Percentiles rank a stretch among this genome's conserved stretches.
Conservation (phyloP, 2,888 invertebrate species). For the Chelonus formosanus region DNA sequence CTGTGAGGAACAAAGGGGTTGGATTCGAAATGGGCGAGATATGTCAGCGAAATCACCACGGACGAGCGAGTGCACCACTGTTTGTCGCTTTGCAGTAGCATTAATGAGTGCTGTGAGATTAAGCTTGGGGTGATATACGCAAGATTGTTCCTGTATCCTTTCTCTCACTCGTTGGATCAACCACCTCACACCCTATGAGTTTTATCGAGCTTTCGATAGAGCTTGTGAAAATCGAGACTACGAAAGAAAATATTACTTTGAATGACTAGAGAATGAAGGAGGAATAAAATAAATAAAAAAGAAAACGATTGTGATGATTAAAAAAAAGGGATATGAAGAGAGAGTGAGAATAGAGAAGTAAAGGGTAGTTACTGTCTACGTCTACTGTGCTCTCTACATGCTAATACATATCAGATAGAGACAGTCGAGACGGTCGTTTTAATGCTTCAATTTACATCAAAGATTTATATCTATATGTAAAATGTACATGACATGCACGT, state of each 20-base stretch:
- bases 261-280: slow-evolving; percentile 29
- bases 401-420: slow-evolving; percentile 11
- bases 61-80: slow-evolving; percentile 44
- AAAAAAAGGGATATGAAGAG: slow-evolving; percentile 28
- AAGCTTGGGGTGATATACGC: slow-evolving; percentile 45
- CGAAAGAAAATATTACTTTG: slow-evolving; percentile 7
- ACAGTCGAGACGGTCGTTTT: too few species aligned
- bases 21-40: slow-evolving; percentile 44
- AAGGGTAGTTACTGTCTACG: slow-evolving; percentile 14
- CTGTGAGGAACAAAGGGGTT: slow-evolving; percentile 46
- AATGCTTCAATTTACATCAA: too few species aligned
- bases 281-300: slow-evolving; percentile 33
- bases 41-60: slow-evolving; percentile 53
- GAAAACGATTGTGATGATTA: not conserved
- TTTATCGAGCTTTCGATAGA: slow-evolving; percentile 39
- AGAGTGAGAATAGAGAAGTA: slow-evolving; percentile 28
- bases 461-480: too few species aligned
- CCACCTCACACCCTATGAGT: slow-evolving; percentile 17
- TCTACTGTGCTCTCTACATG: slow-evolving; percentile 25
- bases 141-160: not conserved
- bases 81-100: slow-evolving; percentile 57
- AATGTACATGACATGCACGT: too few species aligned
- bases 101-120: slow-evolving; percentile 61
- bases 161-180: slow-evolving; percentile 23
- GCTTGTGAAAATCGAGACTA: slow-evolving; percentile 26